Percentiles rank a stretch among this genome's conserved stretches.
phyloP scores from a whole-genome alignment of 2,888 invertebrate species.

The Heliconius charithonia region DNA sequence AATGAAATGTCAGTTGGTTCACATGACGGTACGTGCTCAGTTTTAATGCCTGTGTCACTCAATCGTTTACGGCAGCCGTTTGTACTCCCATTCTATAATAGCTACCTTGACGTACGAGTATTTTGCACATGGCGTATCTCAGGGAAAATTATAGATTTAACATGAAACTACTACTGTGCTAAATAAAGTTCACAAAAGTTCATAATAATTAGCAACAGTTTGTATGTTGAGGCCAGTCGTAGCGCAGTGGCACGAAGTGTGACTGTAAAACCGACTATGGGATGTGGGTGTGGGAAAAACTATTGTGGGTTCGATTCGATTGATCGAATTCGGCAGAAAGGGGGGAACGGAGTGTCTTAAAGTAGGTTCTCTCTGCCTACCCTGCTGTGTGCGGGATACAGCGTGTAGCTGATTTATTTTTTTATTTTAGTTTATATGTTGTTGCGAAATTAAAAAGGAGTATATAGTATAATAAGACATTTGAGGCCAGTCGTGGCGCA shows the following conservation, averaged over 20 bases:
- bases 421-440: background rate
- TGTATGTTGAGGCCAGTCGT: too few relatives aligned
- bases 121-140: background rate
- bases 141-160: background rate
- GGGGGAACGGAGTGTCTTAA: too few relatives aligned
- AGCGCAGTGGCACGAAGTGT: too few relatives aligned
- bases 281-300: too few relatives aligned
- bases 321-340: too few relatives aligned
- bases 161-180: background rate
- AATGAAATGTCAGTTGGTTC: background rate
- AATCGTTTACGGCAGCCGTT: constrained; percentile 2
- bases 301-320: too few relatives aligned
- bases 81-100: background rate
- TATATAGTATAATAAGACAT: too few relatives aligned
- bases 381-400: too few relatives aligned
- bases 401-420: too few relatives aligned
- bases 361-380: too few relatives aligned
- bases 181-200: background rate
- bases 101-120: background rate
- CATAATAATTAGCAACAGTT: background rate
- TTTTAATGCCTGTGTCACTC: constrained; percentile 11
- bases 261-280: too few relatives aligned
- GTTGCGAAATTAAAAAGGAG: background rate
- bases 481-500: too few relatives aligned
- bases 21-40: background rate